Conservation (phyloP, 2,113 vertebrate genomes). For the Malurus alboscapulatus region DNA sequence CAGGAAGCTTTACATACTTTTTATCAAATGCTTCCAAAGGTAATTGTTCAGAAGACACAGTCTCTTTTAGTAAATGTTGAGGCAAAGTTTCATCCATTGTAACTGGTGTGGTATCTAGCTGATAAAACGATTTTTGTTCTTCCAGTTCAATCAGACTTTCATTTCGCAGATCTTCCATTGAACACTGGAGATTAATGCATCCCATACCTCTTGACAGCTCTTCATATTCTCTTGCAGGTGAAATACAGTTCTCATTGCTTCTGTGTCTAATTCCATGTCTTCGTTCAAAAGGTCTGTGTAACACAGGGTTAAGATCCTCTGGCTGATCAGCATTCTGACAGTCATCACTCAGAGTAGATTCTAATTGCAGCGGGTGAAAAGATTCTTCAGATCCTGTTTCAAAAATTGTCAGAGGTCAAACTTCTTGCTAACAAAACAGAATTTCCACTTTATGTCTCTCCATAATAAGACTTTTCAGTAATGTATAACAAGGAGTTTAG, state of each 20-base stretch:
- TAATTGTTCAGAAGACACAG: neutral
- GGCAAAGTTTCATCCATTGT: slow-evolving; percentile 7
- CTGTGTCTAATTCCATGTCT: neutral
- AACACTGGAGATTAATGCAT: slow-evolving; percentile 3
- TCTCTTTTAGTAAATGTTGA: neutral
- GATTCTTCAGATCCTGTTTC: slow-evolving; percentile 68
- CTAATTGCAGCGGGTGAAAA: slow-evolving; percentile 74
- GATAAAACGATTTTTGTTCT: slow-evolving; percentile 51
- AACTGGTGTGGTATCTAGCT: slow-evolving; percentile 39
- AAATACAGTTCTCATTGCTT: neutral
- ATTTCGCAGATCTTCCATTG: slow-evolving; percentile 36
- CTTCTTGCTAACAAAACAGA: neutral
- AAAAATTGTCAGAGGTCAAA: neutral
- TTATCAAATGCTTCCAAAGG: neutral
- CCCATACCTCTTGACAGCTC: slow-evolving; percentile 6
- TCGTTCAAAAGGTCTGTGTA: slow-evolving; percentile 11
- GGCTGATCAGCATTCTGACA: slow-evolving; percentile 48
- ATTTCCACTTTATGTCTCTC: neutral
- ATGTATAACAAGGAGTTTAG: neutral
- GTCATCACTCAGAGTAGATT: slow-evolving; percentile 67
- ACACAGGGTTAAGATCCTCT: neutral
- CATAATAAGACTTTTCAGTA: neutral
- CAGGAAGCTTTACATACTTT: neutral
- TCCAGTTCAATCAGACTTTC: neutral
- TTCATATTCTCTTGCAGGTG: neutral